These are phyloP conservation scores for Empis livida DNA, from an alignment of 2,888 invertebrate species.

Conservation along the genomic window DNA sequence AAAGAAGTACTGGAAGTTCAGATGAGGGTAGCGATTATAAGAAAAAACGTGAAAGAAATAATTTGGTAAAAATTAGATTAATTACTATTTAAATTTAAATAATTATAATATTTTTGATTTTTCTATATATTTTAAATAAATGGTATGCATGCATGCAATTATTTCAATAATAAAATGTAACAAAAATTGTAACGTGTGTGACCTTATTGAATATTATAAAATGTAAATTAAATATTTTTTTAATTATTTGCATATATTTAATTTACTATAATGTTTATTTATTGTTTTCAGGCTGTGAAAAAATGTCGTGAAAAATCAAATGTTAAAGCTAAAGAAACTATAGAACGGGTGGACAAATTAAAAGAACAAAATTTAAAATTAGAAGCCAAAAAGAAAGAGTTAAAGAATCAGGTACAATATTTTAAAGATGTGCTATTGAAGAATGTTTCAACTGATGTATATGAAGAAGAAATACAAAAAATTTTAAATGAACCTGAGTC, in stretches of 20 bases:
- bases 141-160: too few species aligned
- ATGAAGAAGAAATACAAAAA: too few species aligned
- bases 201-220: neutral
- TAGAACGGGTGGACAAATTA: conserved; percentile 24
- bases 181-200: neutral
- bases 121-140: too few species aligned
- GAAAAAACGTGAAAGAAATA: conserved; percentile 31
- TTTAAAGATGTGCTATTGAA: too few species aligned
- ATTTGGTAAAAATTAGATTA: conserved; percentile 23
- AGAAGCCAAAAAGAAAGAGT: conserved; percentile 6
- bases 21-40: conserved; percentile 23
- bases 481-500: too few species aligned
- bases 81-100: neutral
- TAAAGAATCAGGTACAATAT: too few species aligned
- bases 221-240: neutral
- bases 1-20: conserved; percentile 26
- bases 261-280: neutral
- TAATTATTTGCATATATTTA: neutral
- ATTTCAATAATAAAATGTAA: neutral
- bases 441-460: too few species aligned
- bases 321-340: conserved; percentile 28
- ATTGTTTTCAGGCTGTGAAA: conserved; percentile 26
- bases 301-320: conserved; percentile 31
- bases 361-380: conserved; percentile 22
- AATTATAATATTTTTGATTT: neutral